Evolutionary conservation across 1,140 invertebrate genomes (phyloP), one percentile per base, ranked within the genome.

Genomic region (Drosophila saltans): DNA sequence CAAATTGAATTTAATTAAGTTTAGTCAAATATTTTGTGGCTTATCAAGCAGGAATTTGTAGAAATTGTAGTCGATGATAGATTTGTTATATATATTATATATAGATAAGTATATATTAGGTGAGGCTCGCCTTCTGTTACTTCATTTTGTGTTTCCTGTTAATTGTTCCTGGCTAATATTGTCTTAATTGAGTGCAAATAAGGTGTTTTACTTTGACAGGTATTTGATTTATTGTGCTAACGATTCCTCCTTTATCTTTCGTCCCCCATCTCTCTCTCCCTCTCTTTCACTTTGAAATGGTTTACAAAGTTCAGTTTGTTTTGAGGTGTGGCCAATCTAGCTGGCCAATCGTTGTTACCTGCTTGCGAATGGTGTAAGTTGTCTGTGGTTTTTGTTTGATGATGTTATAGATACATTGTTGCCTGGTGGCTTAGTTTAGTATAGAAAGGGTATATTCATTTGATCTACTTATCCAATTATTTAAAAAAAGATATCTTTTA

Each of bases 151-250:
- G 24, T 40, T 48, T 43, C 69, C 68, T 65, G 66, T 75, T 74
- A 76, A 69, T 76, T 65, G 59, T 69, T 39, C 74, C 41, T 28
- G 60, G 72, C 72, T 86, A 86, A 86, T 85, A 76, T 69, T 61
- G 10, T 71, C 52, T 62, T 81, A 86, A 86, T 86, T 86, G 83
- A 77, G 83, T 72, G 83, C 73, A 88, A 81, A 86, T 82, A 86
- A 64, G 69, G 33, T 67, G 72, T 72, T 72, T 71, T 72, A 66
- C 67, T 63, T 57, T 39, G 57, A 66, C 69, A 71, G 66, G 45
- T 45, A 64, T 88, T 86, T 86, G 83, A 88, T 88, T 88, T 80
- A 86, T 86, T 80, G 83, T 59, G 40, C 70, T 80, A 88, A 86
- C 77, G 69, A 81, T 86, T 86, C 16, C 16, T 80, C 64, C 79